Evolutionary conservation across 1,140 invertebrate species (phyloP).

Genomic region (Schlechtendalia chinensis): DNA sequence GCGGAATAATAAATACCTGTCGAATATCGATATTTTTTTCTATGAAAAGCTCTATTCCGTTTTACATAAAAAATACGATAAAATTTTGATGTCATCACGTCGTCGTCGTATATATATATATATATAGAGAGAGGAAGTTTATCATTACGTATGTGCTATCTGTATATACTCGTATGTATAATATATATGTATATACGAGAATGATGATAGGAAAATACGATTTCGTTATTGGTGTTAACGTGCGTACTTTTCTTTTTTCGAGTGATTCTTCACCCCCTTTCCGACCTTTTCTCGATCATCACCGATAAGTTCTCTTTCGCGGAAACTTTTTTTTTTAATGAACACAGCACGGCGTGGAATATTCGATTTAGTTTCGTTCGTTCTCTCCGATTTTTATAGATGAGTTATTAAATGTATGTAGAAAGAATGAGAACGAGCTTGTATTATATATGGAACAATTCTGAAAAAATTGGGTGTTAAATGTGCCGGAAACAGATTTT

Average conservation of each 20-base stretch:
- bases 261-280: too few relatives aligned
- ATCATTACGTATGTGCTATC: too few relatives aligned
- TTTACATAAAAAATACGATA: background rate
- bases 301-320: background rate
- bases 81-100: background rate
- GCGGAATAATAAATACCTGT: slow-evolving; percentile 41
- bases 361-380: background rate
- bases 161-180: too few relatives aligned
- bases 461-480: slow-evolving; percentile 34
- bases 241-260: too few relatives aligned
- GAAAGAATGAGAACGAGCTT: background rate
- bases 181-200: too few relatives aligned
- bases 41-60: slow-evolving; percentile 11
- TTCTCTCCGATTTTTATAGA: slow-evolving; percentile 9
- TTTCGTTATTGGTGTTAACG: too few relatives aligned
- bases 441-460: background rate
- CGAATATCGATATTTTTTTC: background rate
- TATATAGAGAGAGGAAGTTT: too few relatives aligned
- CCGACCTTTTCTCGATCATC: too few relatives aligned
- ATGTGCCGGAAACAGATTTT: slow-evolving; percentile 40
- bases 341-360: background rate
- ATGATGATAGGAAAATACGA: too few relatives aligned
- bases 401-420: background rate
- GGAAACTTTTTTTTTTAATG: slow-evolving; percentile 22
- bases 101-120: background rate